Evolutionary conservation across 2,797 vertebrate genomes (phyloP), one percentile per base, ranked within the genome.

Genomic region (Sebastes steindachneri): DNA sequence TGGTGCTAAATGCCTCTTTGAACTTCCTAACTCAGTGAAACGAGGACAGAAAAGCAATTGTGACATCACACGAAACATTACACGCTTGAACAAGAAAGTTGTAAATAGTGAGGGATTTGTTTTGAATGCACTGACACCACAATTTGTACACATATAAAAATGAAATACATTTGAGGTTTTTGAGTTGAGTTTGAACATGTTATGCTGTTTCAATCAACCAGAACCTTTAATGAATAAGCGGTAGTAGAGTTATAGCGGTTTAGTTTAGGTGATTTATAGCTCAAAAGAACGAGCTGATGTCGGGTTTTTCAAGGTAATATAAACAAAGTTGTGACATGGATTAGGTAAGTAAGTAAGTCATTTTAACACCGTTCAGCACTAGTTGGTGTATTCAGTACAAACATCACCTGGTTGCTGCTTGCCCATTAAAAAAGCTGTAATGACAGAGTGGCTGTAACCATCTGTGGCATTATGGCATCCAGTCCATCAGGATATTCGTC

Each of bases 281-380:
- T 69, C 7, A 0, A 9, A 69, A 21, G 58, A 75, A 58, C 2
- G 8, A 26, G 59, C 17, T 29, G n/a, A 65, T 48, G 65, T 31
- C 25, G 26, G 29, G 69, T 54, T 48, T 77, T 80, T 63, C 28
- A n/a, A 14, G 35, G 33, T 64, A 59, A 66, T 75, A 57, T 70
- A 82, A 88, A 85, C 69, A 60, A 69, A 70, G 48, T 62, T 35
- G 55, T 60, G 31, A 25, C 69, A 23, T 54, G n/a, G 58, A 73
- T 83, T 66, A 66, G 53, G 66, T 59, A 70, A 45, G 41, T 45
- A 15, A 45, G 37, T 45, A 45, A 64, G 57, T 48, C 3, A 28
- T 45, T 78, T 48, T 67, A 55, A 69, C 58, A 33, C 33, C 1
- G 57, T 65, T 80, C 12, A 33, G 58, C 62, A 29, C 45, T 4